A percentile compares a stretch with the other conserved stretches of the same genome.
Conservation (phyloP, 2,113 vertebrate species). For the Poeciliopsis prolifica region DNA sequence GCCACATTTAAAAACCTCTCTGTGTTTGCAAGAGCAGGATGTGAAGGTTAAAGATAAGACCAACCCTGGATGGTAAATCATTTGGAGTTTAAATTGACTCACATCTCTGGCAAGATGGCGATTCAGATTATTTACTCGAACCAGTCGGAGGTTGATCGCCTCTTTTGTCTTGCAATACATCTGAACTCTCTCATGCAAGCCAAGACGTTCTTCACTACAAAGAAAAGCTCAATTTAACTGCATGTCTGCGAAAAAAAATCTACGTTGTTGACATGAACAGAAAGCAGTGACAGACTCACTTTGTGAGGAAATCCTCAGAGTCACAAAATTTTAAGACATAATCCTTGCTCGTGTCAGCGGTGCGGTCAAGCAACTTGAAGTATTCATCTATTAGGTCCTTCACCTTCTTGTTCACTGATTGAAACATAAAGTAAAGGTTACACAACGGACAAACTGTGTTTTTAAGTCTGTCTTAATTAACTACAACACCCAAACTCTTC, state of each 20-base stretch:
- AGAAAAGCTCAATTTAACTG: not conserved
- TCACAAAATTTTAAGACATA: constrained; percentile 74
- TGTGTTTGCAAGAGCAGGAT: not conserved
- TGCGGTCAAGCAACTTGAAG: constrained; percentile 52
- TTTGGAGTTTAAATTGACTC: constrained; percentile 46
- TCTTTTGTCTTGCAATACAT: constrained; percentile 52
- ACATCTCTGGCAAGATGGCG: constrained; percentile 62
- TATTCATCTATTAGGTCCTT: constrained; percentile 66
- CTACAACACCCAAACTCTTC: too few relatives aligned
- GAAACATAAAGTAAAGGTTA: constrained; percentile 1
- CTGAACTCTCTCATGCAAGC: constrained; percentile 66
- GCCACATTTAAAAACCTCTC: constrained; percentile 10
- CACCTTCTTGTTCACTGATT: constrained; percentile 71
- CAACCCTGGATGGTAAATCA: constrained; percentile 30
- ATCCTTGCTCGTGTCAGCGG: not conserved
- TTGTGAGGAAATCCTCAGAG: constrained; percentile 73
- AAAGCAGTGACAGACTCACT: constrained; percentile 50
- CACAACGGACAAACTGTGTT: not conserved
- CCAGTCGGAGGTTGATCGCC: constrained; percentile 62
- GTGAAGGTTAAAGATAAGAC: constrained; percentile 1
- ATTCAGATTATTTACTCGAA: constrained; percentile 37
- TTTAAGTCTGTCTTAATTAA: not conserved
- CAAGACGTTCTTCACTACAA: constrained; percentile 71
- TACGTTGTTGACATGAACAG: not conserved
- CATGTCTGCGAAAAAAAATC: not conserved